Evolutionary conservation across 2,888 invertebrate species (phyloP).

Genomic region (Thereva nobilitata): DNA sequence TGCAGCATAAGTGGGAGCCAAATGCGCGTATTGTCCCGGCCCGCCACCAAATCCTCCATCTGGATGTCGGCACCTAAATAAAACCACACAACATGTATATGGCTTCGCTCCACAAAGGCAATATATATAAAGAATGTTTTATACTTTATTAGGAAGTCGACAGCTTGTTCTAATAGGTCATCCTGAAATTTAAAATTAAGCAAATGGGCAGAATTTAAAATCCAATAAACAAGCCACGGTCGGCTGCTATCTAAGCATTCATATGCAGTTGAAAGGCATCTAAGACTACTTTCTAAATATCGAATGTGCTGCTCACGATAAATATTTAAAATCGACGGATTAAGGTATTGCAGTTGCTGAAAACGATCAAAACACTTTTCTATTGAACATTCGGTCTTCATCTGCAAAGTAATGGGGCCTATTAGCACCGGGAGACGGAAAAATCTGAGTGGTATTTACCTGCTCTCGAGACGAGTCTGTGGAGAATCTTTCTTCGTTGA

Average conservation of each 20-base stretch:
- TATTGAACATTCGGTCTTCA: slow-evolving; percentile 63
- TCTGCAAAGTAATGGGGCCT: slow-evolving; percentile 53
- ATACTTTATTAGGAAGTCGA: slow-evolving; percentile 65
- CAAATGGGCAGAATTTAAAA: slow-evolving; percentile 84
- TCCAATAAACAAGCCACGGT: slow-evolving; percentile 98
- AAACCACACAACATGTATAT: slow-evolving; percentile 2
- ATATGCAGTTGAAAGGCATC: slow-evolving; percentile 70
- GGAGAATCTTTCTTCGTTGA: slow-evolving; percentile 65
- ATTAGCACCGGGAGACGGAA: not conserved
- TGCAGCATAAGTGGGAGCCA: slow-evolving; percentile 97
- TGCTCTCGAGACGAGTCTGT: slow-evolving; percentile 66
- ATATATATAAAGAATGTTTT: slow-evolving; percentile 23
- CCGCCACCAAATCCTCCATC: slow-evolving; percentile 93
- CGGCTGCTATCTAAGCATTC: slow-evolving; percentile 91
- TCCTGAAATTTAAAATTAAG: slow-evolving; percentile 68
- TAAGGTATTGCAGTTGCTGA: slow-evolving; percentile 59
- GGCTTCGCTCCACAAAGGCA: too few relatives aligned
- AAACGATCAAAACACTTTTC: slow-evolving; percentile 62
- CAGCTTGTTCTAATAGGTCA: slow-evolving; percentile 61
- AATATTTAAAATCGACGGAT: slow-evolving; percentile 65
- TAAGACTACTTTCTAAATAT: slow-evolving; percentile 71
- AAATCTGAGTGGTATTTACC: slow-evolving; percentile 53
- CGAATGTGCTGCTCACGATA: slow-evolving; percentile 67
- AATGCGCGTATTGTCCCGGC: slow-evolving; percentile 87
- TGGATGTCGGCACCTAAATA: slow-evolving; percentile 51